Evolutionary conservation across 2,888 invertebrate species (phyloP).

Genomic region (Nebria salina): DNA sequence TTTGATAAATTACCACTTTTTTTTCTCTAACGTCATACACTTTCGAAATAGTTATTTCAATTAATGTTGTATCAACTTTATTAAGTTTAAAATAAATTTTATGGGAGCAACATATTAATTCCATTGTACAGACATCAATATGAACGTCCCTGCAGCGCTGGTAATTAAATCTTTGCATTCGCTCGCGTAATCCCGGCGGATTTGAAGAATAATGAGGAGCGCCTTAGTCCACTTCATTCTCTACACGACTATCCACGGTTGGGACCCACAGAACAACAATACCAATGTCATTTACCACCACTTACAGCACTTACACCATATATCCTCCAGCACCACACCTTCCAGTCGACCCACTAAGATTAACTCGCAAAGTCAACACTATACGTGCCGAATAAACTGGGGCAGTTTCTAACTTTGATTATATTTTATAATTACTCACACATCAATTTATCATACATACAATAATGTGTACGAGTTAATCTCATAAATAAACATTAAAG

Average conservation of each 20-base stretch:
- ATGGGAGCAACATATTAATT: not conserved
- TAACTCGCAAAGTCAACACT: not conserved
- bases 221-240: slow-evolving; percentile 19
- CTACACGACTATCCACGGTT: slow-evolving; percentile 9
- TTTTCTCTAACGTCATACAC: slow-evolving; percentile 3
- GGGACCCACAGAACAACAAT: not conserved
- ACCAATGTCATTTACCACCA: not conserved
- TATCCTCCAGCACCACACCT: not conserved
- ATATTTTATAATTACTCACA: not conserved
- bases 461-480: too few relatives aligned
- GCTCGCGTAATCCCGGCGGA: slow-evolving; percentile 16
- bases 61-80: not conserved
- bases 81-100: too few relatives aligned
- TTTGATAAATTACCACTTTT: slow-evolving; percentile 37
- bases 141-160: not conserved
- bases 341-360: not conserved
- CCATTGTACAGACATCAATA: slow-evolving; percentile 15
- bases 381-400: not conserved
- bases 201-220: slow-evolving; percentile 23
- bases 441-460: not conserved
- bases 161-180: slow-evolving; percentile 29
- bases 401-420: not conserved
- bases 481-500: too few relatives aligned
- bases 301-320: not conserved
- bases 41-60: not conserved